Base-by-base conservation (phyloP, 2,888 invertebrate genomes). In the Calameuta filiformis region DNA sequence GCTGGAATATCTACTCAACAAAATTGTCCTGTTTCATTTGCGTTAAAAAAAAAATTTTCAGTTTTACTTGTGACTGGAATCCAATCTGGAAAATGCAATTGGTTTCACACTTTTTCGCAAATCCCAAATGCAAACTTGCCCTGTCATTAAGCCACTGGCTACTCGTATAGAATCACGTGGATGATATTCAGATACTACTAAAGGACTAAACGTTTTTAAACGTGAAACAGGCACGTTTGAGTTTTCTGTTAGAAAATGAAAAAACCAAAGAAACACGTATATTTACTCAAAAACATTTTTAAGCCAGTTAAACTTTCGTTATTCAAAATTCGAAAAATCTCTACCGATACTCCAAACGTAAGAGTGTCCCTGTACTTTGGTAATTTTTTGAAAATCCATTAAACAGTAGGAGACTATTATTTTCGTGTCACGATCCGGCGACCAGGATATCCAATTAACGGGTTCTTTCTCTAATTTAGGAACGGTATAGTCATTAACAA, bases 361-460 rank as follows among this genome's bases (percentile, higher is more conserved):
- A 40, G 15, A 15, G 40, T 15, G 40, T 15, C 15, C 6, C 40
- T 40, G 40, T 40, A 0, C 40, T 15, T 40, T 6, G 15, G 40
- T 40, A 6, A 15, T 15, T 40, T 40, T 40, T 15, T 96, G 95
- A 87, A 96, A 96, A 83, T 95, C 94, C 80, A 96, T 92, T 88
- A 96, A 96, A 81, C 97, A 96, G 88, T 98, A 97, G 9, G 97
- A 95, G 1, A 96, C 95, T 0, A 97, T 97, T 80, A 98, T 91
- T 87, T 95, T 95, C 0, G 95, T 95, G 4, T 96, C 96, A 6
- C 95, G 95, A 88, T 98, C 97, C 0, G 97, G 96, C 76, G 96
- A 97, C 97, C 97, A 98, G 11, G 97, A 97, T 69, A 98, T 93
- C 82, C 96, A 94, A 31, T 95, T 94, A 0, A 96, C 94, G 0